A percentile compares a stretch with the other conserved stretches of the same genome.
Evolutionary conservation across 1,140 invertebrate genomes (phyloP).

Genomic region (Ceratoteleas bidentatus): DNA sequence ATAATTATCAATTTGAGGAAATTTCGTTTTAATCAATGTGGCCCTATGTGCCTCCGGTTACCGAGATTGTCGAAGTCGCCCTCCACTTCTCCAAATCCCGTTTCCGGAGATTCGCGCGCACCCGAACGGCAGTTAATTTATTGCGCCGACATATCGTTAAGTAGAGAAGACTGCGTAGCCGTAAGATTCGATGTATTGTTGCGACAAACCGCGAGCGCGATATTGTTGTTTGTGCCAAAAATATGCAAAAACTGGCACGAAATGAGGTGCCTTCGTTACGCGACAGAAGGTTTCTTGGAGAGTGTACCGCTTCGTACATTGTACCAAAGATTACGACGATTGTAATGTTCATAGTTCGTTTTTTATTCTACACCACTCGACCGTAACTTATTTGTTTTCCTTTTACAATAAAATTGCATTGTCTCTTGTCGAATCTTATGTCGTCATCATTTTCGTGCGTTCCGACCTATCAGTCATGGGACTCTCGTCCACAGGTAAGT

Average conservation of each 20-base stretch:
- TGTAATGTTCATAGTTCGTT: conserved; percentile 61
- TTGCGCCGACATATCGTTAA: conserved; percentile 41
- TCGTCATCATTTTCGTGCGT: conserved; percentile 17
- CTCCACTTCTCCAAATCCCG: too few species aligned
- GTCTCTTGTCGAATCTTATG: conserved; percentile 36
- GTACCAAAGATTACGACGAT: conserved; percentile 63
- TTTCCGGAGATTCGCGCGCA: too few species aligned
- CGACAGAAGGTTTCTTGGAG: conserved; percentile 45
- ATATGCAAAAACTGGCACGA: conserved; percentile 64
- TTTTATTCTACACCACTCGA: conserved; percentile 69
- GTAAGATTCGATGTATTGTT: conserved; percentile 45
- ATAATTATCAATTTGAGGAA: too few species aligned
- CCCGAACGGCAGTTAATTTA: conserved; percentile 17
- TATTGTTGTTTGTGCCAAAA: conserved; percentile 65
- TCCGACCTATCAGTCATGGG: conserved; percentile 1
- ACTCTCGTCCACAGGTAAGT: background rate
- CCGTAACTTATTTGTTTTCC: conserved; percentile 70
- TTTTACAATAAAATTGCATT: conserved; percentile 74
- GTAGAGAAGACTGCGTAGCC: conserved; percentile 50
- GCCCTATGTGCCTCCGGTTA: too few species aligned
- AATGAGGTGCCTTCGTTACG: conserved; percentile 44
- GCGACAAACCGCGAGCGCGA: conserved; percentile 29
- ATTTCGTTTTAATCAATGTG: too few species aligned
- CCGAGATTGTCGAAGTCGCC: too few species aligned
- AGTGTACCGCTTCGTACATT: conserved; percentile 54